A percentile compares a stretch with the other conserved stretches of the same genome.
These are phyloP conservation scores for Progne subis DNA, from an alignment of 2,113 vertebrate species.

Conservation along the genomic window DNA sequence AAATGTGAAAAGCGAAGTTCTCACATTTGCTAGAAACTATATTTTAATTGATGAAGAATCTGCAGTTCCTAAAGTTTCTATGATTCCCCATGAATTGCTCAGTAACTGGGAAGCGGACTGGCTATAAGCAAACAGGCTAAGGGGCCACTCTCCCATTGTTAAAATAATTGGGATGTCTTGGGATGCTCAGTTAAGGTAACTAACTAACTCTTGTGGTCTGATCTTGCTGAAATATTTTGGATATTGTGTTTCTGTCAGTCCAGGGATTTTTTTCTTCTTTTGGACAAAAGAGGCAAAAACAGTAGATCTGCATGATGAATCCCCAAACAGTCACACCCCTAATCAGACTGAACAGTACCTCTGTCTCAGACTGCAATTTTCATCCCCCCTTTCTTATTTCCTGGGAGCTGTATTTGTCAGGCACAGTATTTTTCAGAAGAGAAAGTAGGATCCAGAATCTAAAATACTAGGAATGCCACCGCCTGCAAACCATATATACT, in stretches of 20 bases:
- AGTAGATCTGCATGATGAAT: neutral
- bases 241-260: neutral
- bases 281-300: neutral
- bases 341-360: constrained; percentile 7
- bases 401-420: constrained; percentile 28
- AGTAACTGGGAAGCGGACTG: neutral
- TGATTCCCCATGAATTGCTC: neutral
- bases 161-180: constrained; percentile 14
- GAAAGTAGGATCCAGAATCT: neutral
- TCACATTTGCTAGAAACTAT: neutral
- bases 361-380: constrained; percentile 51
- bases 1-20: neutral
- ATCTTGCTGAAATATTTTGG: constrained; percentile 33
- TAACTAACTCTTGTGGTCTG: neutral
- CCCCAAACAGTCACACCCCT: neutral
- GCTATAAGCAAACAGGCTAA: neutral
- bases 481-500: neutral
- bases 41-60: neutral
- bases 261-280: constrained; percentile 35
- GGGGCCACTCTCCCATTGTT: constrained; percentile 7
- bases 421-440: constrained; percentile 25
- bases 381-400: neutral
- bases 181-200: constrained; percentile 17
- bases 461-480: neutral
- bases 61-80: neutral